Evolutionary conservation across 2,888 invertebrate species (phyloP), one percentile per base, ranked within the genome.

Genomic region (Lasioglossum lativentre): DNA sequence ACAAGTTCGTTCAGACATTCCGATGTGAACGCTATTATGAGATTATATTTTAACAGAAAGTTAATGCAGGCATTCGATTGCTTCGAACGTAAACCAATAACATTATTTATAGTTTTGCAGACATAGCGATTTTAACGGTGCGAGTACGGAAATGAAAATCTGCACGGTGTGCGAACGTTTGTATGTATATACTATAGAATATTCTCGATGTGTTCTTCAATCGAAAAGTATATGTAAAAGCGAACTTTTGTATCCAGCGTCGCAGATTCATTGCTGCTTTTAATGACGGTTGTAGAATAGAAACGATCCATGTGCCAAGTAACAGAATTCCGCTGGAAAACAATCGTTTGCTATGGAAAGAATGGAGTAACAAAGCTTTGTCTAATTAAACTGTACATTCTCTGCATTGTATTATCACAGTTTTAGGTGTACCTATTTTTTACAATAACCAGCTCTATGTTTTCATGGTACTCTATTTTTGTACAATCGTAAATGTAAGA

Each of bases 401-500:
- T 34, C 8, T 12, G 30, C 45, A 34, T 59, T 76, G 75, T 30
- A 38, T 76, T 70, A 70, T 40, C 71, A 52, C 45, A 63, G n/a
- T 80, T n/a, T 52, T 70, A 63, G n/a, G 42, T 52, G 70, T 75
- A 77, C 70, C 52, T 70, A 70, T 75, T 52, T 71, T 66, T 63
- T 56, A 27, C 63, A 63, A 56, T 23, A 72, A 38, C 70, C n/a
- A 30, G 45, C 73, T 30, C 19, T 12, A 45, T 38, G 19, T 68
- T 38, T 76, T 38, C 63, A 40, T 63, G 81, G 71, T 80, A 80
- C 75, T 81, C 81, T 42, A 27, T 52, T 80, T 75, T 83, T 83
- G 52, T 83, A 83, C 72, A 76, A 81, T 76, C 66, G 47, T 72
- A 83, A 42, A 59, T 59, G 19, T 82, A 74, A 83, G 74, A 84